Conservation (phyloP, 2,113 vertebrate genomes). For the Odobenus rosmarus region DNA sequence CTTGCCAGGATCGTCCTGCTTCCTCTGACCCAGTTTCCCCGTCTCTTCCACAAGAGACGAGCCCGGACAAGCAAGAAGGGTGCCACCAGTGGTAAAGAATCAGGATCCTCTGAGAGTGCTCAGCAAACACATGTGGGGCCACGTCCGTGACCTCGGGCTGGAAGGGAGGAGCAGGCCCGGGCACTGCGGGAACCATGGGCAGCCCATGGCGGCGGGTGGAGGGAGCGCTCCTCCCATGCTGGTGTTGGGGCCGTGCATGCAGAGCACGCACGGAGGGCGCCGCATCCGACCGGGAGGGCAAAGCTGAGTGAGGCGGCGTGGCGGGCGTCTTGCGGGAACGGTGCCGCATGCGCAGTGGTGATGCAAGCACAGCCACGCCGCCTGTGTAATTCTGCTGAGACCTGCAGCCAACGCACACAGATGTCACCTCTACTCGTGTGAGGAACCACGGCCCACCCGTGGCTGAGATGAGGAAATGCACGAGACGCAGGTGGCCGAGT, state of each 20-base stretch:
- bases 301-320: too few relatives aligned
- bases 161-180: too few relatives aligned
- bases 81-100: neutral
- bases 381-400: neutral
- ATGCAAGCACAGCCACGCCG: too few relatives aligned
- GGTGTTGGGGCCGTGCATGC: neutral
- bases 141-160: too few relatives aligned
- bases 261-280: too few relatives aligned
- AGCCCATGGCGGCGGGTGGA: too few relatives aligned
- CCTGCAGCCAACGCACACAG: too few relatives aligned
- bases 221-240: neutral
- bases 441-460: neutral
- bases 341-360: accelerated
- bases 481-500: neutral
- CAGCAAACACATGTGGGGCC: neutral
- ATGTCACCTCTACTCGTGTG: neutral
- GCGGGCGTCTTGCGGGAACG: too few relatives aligned
- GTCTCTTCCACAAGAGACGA: too few relatives aligned
- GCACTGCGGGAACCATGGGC: accelerated
- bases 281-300: too few relatives aligned
- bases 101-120: neutral
- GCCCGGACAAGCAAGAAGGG: neutral
- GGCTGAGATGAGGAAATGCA: neutral
- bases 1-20: accelerated
- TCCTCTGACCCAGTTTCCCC: neutral